Evolutionary conservation across 2,888 invertebrate species (phyloP).

Genomic region (Phaonia tiefii): DNA sequence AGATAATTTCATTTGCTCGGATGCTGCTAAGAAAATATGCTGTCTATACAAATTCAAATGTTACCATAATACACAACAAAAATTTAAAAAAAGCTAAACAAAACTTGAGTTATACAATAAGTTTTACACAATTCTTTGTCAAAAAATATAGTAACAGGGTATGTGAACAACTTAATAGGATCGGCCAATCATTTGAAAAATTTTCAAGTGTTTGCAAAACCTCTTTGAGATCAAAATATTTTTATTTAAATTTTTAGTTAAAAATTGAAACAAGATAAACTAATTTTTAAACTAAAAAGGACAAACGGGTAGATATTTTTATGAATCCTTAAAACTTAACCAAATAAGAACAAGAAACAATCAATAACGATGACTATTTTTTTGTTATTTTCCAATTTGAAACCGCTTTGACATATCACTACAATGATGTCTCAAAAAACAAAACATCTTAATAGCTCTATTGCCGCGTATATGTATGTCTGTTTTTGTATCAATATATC

Average conservation of each 20-base stretch:
- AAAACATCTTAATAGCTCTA: constrained; percentile 74
- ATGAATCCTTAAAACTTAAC: constrained; percentile 13
- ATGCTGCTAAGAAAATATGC: constrained; percentile 73
- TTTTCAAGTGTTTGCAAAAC: neutral
- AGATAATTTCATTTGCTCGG: constrained; percentile 72
- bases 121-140: constrained; percentile 65
- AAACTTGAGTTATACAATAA: constrained; percentile 58
- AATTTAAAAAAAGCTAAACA: neutral
- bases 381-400: constrained; percentile 68
- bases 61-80: too few relatives aligned
- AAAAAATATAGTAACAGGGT: constrained; percentile 65
- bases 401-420: constrained; percentile 27
- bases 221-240: neutral
- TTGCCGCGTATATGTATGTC: constrained; percentile 81
- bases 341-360: constrained; percentile 67
- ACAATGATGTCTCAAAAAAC: constrained; percentile 40
- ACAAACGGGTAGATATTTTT: constrained; percentile 4
- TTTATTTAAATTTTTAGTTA: constrained; percentile 8
- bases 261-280: neutral
- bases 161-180: neutral
- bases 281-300: constrained; percentile 13
- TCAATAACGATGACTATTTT: constrained; percentile 80
- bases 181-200: too few relatives aligned
- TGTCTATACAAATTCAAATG: constrained; percentile 66
- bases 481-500: constrained; percentile 68